phyloP scores from a whole-genome alignment of 2,113 vertebrate genomes.

The Panthera uncia region DNA sequence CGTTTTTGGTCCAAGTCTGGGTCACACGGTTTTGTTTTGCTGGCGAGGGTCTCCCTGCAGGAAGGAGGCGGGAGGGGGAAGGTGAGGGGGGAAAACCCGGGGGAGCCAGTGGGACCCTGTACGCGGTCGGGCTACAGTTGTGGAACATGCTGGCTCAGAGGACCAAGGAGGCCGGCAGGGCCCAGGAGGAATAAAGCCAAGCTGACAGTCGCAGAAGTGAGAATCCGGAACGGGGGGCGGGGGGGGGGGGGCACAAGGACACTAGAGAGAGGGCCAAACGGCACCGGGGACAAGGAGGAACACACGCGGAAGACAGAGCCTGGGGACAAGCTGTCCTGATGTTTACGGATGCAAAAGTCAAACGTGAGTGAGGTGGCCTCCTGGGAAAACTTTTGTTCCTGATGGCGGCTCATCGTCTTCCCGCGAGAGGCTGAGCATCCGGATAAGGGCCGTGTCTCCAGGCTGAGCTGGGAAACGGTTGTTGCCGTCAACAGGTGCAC shows the following conservation, averaged over 20 bases:
- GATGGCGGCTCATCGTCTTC: accelerated
- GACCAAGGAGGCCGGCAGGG: accelerated
- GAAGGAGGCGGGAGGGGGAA: accelerated
- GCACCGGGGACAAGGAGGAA: neutral
- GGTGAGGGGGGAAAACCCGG: neutral
- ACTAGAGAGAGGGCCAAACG: too few species aligned
- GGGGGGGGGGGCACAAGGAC: neutral
- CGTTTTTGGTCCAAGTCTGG: accelerated
- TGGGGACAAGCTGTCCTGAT: accelerated
- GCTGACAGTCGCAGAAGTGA: accelerated
- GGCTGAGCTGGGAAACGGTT: neutral
- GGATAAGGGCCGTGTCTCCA: neutral
- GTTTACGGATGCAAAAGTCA: accelerated
- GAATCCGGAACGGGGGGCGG: neutral
- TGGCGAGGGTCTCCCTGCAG: neutral
- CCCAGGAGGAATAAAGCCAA: too few species aligned
- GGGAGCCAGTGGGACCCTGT: accelerated
- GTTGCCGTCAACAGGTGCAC: accelerated
- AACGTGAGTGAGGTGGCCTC: accelerated
- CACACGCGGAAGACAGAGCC: neutral
- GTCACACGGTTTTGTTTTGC: neutral
- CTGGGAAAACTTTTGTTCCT: too few species aligned
- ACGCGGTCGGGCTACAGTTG: neutral
- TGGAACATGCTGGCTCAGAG: accelerated
- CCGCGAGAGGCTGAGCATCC: accelerated